Evolutionary conservation across 2,797 vertebrate genomes (phyloP).

Genomic region (Anomalospiza imberbis): DNA sequence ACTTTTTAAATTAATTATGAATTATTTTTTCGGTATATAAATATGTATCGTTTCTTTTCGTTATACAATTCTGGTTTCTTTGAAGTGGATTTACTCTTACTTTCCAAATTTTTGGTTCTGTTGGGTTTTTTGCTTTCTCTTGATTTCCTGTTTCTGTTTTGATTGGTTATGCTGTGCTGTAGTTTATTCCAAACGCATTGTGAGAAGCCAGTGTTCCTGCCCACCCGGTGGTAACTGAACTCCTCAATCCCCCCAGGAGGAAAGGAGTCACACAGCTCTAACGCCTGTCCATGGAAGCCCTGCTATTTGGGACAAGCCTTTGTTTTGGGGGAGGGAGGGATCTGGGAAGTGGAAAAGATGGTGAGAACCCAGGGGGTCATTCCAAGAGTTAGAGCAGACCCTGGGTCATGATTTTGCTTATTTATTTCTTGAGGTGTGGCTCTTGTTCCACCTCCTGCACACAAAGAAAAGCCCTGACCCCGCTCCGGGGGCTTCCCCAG

Average conservation of each 20-base stretch:
- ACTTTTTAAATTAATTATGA: constrained; percentile 66
- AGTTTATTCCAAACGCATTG: constrained; percentile 81
- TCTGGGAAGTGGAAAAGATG: constrained; percentile 47
- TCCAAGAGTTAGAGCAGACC: neutral
- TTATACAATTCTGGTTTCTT: constrained; percentile 59
- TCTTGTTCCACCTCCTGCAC: neutral
- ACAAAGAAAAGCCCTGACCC: neutral
- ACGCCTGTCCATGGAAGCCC: constrained; percentile 65
- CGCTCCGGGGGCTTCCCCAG: neutral
- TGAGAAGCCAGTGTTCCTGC: constrained; percentile 84
- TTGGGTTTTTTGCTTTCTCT: constrained; percentile 36
- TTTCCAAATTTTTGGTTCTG: constrained; percentile 12
- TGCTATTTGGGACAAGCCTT: constrained; percentile 11
- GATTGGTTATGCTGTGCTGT: constrained; percentile 79
- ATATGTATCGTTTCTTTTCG: constrained; percentile 6
- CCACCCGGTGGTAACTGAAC: constrained; percentile 69
- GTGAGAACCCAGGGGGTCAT: neutral
- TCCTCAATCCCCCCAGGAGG: constrained; percentile 51
- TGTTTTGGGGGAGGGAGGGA: constrained; percentile 17
- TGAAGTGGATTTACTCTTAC: constrained; percentile 49
- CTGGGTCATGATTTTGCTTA: neutral
- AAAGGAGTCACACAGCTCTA: constrained; percentile 73
- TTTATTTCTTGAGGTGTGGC: neutral
- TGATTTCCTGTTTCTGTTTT: constrained; percentile 57
- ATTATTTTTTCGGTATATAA: constrained; percentile 5